A percentile compares a stretch with the other conserved stretches of the same genome.
These are phyloP conservation scores for Pygocentrus nattereri DNA, from an alignment of 2,797 vertebrate species.

Conservation along the genomic window DNA sequence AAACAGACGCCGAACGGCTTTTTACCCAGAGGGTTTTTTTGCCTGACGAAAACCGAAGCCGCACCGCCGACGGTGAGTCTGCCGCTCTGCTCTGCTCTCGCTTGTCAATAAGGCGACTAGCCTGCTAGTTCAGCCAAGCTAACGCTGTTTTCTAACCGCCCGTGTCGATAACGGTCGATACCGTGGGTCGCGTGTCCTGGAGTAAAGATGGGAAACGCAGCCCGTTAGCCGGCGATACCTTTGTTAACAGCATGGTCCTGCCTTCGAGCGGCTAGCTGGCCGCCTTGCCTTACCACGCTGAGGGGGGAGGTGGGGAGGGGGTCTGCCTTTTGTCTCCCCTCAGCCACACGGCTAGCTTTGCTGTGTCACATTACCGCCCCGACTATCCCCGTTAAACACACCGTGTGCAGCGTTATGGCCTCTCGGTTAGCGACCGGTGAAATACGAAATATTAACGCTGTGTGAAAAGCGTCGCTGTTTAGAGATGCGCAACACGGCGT, in stretches of 20 bases:
- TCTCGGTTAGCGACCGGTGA: too few relatives aligned
- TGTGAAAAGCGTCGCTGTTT: neutral
- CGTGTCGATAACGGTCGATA: neutral
- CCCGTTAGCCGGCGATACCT: neutral
- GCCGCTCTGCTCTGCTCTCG: too few relatives aligned
- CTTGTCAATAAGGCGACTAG: neutral
- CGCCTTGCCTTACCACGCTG: neutral
- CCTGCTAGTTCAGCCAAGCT: neutral
- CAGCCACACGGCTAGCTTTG: conserved; percentile 9
- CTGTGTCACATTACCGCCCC: neutral
- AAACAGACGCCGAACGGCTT: conserved; percentile 8
- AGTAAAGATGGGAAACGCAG: neutral
- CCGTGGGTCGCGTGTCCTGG: too few relatives aligned
- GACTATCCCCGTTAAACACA: neutral
- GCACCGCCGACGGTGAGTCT: conserved; percentile 43
- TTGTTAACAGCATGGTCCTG: neutral
- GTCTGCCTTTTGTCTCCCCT: conserved; percentile 45
- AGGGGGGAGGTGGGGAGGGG: neutral
- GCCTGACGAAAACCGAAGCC: conserved; percentile 35
- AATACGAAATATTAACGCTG: too few relatives aligned
- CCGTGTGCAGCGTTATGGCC: neutral
- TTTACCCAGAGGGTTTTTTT: neutral
- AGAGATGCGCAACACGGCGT: conserved; percentile 14
- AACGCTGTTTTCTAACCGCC: neutral
- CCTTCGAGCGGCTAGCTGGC: neutral